phyloP scores from a whole-genome alignment of 2,888 invertebrate genomes.

The Acheta domesticus region DNA sequence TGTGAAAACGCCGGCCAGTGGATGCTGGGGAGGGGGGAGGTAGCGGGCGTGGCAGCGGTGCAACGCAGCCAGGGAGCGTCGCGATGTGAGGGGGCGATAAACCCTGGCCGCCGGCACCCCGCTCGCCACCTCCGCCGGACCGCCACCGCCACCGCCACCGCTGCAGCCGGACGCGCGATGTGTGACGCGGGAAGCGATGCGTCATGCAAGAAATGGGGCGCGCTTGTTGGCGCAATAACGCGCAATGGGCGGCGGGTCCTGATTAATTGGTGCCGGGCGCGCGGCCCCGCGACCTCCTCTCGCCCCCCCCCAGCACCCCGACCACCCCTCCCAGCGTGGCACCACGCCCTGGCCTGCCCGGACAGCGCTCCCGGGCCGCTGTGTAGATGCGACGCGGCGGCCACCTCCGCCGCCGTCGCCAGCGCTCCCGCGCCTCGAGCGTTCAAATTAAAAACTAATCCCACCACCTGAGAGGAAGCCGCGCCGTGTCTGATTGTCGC shows the following conservation, averaged over 20 bases:
- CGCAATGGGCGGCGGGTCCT: not conserved
- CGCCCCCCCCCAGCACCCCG: not conserved
- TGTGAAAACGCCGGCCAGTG: too few relatives aligned
- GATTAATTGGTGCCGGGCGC: not conserved
- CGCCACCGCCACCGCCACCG: not conserved
- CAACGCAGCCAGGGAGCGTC: not conserved
- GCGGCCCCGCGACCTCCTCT: not conserved
- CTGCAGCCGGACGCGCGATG: not conserved
- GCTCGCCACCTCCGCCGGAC: too few relatives aligned
- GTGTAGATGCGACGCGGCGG: not conserved
- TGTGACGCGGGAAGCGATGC: constrained; percentile 18
- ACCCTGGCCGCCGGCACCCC: not conserved
- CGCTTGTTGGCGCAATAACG: constrained; percentile 18
- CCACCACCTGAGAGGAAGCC: too few relatives aligned
- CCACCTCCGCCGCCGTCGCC: not conserved
- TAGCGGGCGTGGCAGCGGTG: not conserved
- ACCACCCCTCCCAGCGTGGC: not conserved
- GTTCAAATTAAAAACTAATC: not conserved
- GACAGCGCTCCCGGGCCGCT: not conserved
- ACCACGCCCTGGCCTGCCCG: not conserved
- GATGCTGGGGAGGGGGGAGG: not conserved
- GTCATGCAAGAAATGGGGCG: constrained; percentile 18
- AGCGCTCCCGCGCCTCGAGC: not conserved
- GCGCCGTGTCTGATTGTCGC: not conserved
- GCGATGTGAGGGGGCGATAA: not conserved